Conservation (phyloP, 2,888 invertebrate species). For the Apamea epomidion region DNA sequence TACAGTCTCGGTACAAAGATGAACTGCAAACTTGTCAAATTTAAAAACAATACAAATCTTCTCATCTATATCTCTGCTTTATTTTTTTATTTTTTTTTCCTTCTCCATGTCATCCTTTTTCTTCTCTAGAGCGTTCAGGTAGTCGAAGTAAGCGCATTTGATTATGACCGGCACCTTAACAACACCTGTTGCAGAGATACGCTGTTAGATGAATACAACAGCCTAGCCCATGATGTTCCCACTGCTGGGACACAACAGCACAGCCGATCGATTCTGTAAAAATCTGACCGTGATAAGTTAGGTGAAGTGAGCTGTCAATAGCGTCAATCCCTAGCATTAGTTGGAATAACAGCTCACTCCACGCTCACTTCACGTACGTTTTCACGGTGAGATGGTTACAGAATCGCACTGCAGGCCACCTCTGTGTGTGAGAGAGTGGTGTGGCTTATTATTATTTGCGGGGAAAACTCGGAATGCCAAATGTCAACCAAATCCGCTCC, state of each 20-base stretch:
- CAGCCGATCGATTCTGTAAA: too few species aligned
- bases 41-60: slow-evolving; percentile 28
- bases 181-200: slow-evolving; percentile 75
- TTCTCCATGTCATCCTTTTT: slow-evolving; percentile 73
- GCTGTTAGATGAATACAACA: not conserved
- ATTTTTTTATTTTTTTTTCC: slow-evolving; percentile 79
- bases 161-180: slow-evolving; percentile 84
- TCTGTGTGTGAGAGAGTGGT: not conserved
- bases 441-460: not conserved
- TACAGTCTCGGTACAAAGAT: slow-evolving; percentile 24
- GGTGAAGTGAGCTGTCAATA: too few species aligned
- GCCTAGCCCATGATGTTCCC: not conserved
- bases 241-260: not conserved
- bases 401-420: not conserved
- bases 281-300: too few species aligned
- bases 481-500: not conserved
- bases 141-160: slow-evolving; percentile 86
- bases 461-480: not conserved
- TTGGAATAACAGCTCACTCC: too few species aligned
- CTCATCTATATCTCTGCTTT: slow-evolving; percentile 42
- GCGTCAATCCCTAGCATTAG: too few species aligned
- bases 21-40: slow-evolving; percentile 6
- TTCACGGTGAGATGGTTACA: too few species aligned
- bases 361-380: too few species aligned
- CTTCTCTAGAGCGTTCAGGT: slow-evolving; percentile 79